A percentile compares a stretch with the other conserved stretches of the same genome.
phyloP scores from a whole-genome alignment of 2,797 vertebrate genomes.

The Gymnopithys bicolor region DNA sequence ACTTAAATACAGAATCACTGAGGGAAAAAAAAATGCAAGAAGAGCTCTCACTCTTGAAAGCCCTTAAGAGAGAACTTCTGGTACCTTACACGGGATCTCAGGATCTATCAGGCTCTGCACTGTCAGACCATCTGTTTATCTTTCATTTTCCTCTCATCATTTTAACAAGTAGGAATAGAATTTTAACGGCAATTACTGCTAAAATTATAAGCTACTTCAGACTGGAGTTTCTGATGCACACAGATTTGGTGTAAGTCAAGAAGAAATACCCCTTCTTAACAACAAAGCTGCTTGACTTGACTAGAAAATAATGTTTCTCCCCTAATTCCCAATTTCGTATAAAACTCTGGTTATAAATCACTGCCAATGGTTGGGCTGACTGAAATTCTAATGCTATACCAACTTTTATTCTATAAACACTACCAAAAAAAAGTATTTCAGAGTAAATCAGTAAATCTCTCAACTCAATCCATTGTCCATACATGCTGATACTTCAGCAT shows the following conservation, averaged over 20 bases:
- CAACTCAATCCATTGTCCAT: constrained; percentile 25
- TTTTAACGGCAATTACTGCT: constrained; percentile 35
- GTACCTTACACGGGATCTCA: neutral
- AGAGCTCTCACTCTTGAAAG: neutral
- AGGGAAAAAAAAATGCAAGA: neutral
- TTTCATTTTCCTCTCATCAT: neutral
- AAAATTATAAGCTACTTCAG: constrained; percentile 37
- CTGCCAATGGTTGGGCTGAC: constrained; percentile 38
- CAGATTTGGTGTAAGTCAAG: neutral
- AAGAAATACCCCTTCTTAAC: constrained; percentile 37
- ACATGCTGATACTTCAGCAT: neutral
- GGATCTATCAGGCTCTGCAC: neutral
- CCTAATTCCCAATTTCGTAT: constrained; percentile 62
- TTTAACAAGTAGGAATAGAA: constrained; percentile 7
- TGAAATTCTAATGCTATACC: constrained; percentile 59
- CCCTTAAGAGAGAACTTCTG: neutral
- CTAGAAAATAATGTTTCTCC: constrained; percentile 53
- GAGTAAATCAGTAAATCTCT: constrained; percentile 50
- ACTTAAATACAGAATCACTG: neutral
- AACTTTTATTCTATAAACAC: constrained; percentile 31
- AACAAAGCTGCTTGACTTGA: constrained; percentile 25
- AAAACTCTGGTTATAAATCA: constrained; percentile 65
- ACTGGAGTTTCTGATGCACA: neutral
- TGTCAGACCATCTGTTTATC: neutral
- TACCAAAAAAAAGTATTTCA: neutral